Base-by-base conservation (phyloP, 2,888 invertebrate species). In the Eupeodes luniger region DNA sequence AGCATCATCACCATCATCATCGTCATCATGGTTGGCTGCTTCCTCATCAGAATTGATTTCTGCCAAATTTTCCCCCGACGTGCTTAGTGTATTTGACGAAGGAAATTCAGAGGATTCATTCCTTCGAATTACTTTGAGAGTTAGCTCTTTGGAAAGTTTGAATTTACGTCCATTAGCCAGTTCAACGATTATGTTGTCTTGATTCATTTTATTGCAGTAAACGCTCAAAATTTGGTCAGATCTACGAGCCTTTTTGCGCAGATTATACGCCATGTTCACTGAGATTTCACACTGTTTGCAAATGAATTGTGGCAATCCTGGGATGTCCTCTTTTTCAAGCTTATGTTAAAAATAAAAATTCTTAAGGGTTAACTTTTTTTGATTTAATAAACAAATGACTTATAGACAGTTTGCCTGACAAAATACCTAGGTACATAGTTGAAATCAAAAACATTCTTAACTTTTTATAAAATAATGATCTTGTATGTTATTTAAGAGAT, bases 191-290 rank as follows among this genome's bases (percentile, higher is more conserved):
- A 88, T 70, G 51, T 81, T 81, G 59, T 81, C 85, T 7, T 85
- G 70, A 40, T 81, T 81, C 11, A 85, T 27, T 44, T 49, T 62
- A 44, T 91, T 90, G 36, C 90, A 91, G 79, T 91, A 91, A 0
- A 89, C 88, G 67, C 92, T 90, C 12, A 93, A 91, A n/a, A 92
- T 90, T 10, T 89, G 83, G 47, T 93, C 92, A 4, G 91, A 91
- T 27, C 90, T 92, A 9, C 93, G 57, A 0, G 93, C 93, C 88
- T 91, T 92, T 55, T 90, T 91, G 0, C 93, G 92, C 64, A 93
- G 92, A 81, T 92, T 91, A 77, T 90, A 93, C 1, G 93, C 93
- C 91, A 93, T 91, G 72, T 91, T 93, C 0, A 93, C 90, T 12
- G 92, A 91, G 6, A 92, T 89, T 75, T 92, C 93, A 90, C 93